Evolutionary conservation across 2,888 invertebrate species (phyloP), one percentile per base, ranked within the genome.

Genomic region (Galeruca laticollis): DNA sequence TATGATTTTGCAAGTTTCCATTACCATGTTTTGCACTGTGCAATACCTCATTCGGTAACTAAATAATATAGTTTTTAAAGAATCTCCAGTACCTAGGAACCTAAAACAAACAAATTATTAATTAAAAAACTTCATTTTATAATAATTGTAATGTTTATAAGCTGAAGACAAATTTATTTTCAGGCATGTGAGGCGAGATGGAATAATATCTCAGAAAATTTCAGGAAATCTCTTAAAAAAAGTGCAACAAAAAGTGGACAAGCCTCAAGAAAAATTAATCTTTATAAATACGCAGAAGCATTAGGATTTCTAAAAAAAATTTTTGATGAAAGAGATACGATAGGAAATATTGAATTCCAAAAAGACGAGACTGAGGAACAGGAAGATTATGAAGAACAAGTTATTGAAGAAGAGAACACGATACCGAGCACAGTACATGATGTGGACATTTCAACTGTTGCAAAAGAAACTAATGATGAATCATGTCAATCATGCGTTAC

Each of bases 41-140:
- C 31, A 35, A 35, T 57, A 15, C 15, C 57, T 37, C 3, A 57
- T 15, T 13, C 57, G 37, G 35, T 35, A 57, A 21, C 35, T 35
- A 31, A 31, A 26, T 15, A 15, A 26, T 13, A 35, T 57, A 8
- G 57, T 57, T 10, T n/a, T 2, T 9, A 35, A 57, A 15, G 37
- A 57, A 37, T 57, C 37, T 15, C 57, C 57, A n/a, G 57, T 57
- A n/a, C 35, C 57, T 18, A 57, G 15, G 15, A n/a, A 35, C 57
- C 57, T 33, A n/a, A 57, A 57, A 54, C 26, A 57, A 57, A 35
- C 6, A 15, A 15, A 18, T 15, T 8, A 47, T 11, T 47, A 3
- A 8, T 20, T 6, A 18, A 20, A 49, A 15, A 49, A 49, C 4
- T 40, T 10, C 13, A 40, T 40, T 10, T 11, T 40, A 13, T 13